phyloP scores from a whole-genome alignment of 2,888 invertebrate species.

The Automeris io region DNA sequence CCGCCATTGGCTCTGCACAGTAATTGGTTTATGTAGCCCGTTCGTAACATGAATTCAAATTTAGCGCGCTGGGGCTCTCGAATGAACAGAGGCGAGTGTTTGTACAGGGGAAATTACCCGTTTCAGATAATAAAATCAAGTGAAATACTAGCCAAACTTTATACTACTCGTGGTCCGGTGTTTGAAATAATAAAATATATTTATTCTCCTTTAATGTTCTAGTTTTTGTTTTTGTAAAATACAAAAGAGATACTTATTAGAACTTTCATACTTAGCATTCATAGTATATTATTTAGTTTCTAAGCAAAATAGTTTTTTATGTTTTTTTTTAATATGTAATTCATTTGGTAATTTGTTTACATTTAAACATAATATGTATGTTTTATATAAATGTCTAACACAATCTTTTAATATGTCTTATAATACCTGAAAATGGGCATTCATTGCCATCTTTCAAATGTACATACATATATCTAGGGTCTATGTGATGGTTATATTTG shows the following conservation, averaged over 20 bases:
- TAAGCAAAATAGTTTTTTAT: no score
- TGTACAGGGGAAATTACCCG: constrained; percentile 54
- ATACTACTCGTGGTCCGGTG: constrained; percentile 29
- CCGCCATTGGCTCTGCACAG: constrained; percentile 66
- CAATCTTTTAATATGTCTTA: no score
- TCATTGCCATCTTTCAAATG: no score
- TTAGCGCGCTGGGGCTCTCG: constrained; percentile 62
- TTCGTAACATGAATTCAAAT: constrained; percentile 75
- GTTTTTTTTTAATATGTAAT: no score
- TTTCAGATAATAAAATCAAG: constrained; percentile 56
- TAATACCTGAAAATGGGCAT: no score
- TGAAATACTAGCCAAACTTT: constrained; percentile 54
- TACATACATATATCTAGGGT: no score
- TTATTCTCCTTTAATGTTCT: neutral
- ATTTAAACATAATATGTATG: no score
- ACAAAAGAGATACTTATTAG: neutral
- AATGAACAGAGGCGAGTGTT: constrained; percentile 53
- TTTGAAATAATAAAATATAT: constrained; percentile 22
- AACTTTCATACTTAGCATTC: no score
- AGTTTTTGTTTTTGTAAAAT: neutral
- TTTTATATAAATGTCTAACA: no score
- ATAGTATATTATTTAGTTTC: no score
- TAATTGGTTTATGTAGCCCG: constrained; percentile 73
- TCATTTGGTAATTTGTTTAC: no score
- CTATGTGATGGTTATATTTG: no score